A percentile compares a stretch with the other conserved stretches of the same genome.
phyloP scores from a whole-genome alignment of 2,113 vertebrate genomes.

The Dascyllus trimaculatus region DNA sequence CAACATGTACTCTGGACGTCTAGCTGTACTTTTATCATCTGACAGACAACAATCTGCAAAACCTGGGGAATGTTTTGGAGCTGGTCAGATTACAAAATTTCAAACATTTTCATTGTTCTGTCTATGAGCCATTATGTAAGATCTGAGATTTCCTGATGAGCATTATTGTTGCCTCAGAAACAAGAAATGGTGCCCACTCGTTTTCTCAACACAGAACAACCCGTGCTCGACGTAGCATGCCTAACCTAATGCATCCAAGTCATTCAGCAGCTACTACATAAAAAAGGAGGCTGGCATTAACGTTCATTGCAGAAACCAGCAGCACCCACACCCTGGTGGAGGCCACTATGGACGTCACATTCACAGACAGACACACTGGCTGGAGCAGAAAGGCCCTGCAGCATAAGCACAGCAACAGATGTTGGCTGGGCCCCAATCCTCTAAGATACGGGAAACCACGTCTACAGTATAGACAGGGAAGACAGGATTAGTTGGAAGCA shows the following conservation, averaged over 20 bases:
- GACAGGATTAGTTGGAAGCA: conserved; percentile 59
- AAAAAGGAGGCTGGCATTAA: neutral
- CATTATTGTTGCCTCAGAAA: conserved; percentile 76
- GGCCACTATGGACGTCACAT: conserved; percentile 38
- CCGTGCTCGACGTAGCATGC: conserved; percentile 15
- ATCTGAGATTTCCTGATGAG: conserved; percentile 68
- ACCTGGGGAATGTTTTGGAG: neutral
- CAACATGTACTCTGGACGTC: conserved; percentile 7
- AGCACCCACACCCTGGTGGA: conserved; percentile 19
- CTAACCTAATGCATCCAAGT: conserved; percentile 2
- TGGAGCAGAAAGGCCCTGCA: conserved; percentile 39
- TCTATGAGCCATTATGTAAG: conserved; percentile 66
- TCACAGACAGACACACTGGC: conserved; percentile 32
- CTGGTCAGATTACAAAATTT: conserved; percentile 27
- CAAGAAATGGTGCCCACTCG: conserved; percentile 62
- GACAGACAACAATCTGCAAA: neutral
- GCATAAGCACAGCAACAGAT: conserved; percentile 58
- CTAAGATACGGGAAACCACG: conserved; percentile 65
- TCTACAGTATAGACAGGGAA: conserved; percentile 37
- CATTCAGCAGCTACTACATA: neutral
- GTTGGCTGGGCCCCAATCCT: conserved; percentile 58
- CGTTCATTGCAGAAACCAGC: neutral
- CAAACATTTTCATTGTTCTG: conserved; percentile 28
- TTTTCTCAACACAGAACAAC: conserved; percentile 48
- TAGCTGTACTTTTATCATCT: neutral